Evolutionary conservation across 1,140 invertebrate genomes (phyloP), one percentile per base, ranked within the genome.

Genomic region (Heliconius melpomene): DNA sequence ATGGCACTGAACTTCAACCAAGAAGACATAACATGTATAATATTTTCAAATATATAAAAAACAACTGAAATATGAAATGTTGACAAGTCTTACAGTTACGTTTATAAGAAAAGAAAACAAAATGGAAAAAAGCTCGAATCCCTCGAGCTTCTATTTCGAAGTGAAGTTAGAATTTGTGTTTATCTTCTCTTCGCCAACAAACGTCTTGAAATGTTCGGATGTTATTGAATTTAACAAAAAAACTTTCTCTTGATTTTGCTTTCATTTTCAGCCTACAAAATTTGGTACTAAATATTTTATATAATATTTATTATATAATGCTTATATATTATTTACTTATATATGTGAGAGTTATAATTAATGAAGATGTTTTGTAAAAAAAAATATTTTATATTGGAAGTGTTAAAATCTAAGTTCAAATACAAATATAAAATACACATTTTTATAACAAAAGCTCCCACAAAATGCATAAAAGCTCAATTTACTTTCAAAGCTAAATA

Each of bases 221-320:
- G 18, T 74, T 79, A 74, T 79, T 79, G n/a, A 74, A 79, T 79
- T 66, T 79, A 66, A 16, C 52, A 57, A 73, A 72, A 36, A 79
- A 79, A 23, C n/a, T 60, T 60, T 60, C 13, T 46, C 3, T 46
- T 46, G 40, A 46, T 46, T 46, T 6, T 46, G 13, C 40, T 46
- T 46, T 16, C 40, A 46, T 46, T 5, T 46, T 16, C 13, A 46
- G 40, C 40, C 13, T 46, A 46, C 40, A 46, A 46, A 16, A 46
- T 46, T 6, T 46, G 13, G 13, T 40, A 40, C 11, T 13, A 40
- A 13, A 5, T 40, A 40, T 46, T 46, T 46, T 16, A 16, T 46
- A 6, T 16, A 46, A 13, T 46, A 11, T 46, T 13, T 32, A 32
- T 46, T 16, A 16, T 46, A 16, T 16, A 36, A 36, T 36, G 32